Evolutionary conservation across 2,888 invertebrate genomes (phyloP).

Genomic region (Azorinus chamasolen): DNA sequence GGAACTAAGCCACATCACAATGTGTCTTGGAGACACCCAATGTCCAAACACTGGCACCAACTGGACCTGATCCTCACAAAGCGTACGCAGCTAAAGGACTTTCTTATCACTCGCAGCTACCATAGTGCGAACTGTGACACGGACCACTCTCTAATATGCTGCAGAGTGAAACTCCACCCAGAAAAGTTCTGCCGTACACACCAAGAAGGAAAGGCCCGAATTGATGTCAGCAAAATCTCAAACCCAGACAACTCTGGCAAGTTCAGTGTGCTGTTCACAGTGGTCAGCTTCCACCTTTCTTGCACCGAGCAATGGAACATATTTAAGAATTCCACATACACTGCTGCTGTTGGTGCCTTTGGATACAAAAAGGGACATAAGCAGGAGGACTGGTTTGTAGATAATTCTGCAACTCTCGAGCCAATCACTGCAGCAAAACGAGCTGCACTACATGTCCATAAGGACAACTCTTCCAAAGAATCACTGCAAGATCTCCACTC

Average conservation of each 20-base stretch:
- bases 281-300: background rate
- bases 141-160: too few species aligned
- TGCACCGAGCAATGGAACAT: background rate
- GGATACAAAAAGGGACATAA: slow-evolving; percentile 4
- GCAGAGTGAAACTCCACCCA: background rate
- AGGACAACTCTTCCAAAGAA: background rate
- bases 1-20: background rate
- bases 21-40: slow-evolving; percentile 30
- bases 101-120: slow-evolving; percentile 5
- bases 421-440: slow-evolving; percentile 7
- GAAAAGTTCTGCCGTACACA: background rate
- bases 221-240: background rate
- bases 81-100: too few species aligned
- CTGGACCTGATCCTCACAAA: slow-evolving; percentile 10
- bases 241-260: too few species aligned
- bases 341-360: too few species aligned
- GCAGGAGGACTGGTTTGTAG: slow-evolving; percentile 17
- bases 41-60: slow-evolving; percentile 21
- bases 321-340: background rate
- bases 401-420: background rate
- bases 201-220: background rate
- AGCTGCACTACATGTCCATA: slow-evolving; percentile 3
- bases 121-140: slow-evolving; percentile 9
- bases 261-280: too few species aligned
- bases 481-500: background rate